phyloP scores from a whole-genome alignment of 2,888 invertebrate genomes.

The Campaea margaritaria region DNA sequence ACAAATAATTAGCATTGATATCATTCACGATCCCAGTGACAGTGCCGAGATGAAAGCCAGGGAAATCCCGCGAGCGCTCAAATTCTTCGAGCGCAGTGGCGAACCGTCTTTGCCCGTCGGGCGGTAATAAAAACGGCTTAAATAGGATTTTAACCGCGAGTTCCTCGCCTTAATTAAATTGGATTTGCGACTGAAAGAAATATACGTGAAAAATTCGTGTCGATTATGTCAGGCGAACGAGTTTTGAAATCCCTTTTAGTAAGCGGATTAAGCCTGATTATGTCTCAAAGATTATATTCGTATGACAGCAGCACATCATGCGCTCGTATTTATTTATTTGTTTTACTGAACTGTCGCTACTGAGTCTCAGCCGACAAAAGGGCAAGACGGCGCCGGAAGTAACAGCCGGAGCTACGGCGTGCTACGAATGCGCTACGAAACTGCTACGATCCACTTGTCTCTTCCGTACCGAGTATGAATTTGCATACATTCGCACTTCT shows the following conservation, averaged over 20 bases:
- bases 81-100: constrained; percentile 80
- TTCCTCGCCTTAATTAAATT: constrained; percentile 85
- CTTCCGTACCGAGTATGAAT: constrained; percentile 42
- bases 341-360: constrained; percentile 38
- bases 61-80: constrained; percentile 78
- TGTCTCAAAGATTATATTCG: constrained; percentile 62
- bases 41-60: constrained; percentile 76
- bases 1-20: constrained; percentile 77
- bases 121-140: constrained; percentile 85
- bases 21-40: constrained; percentile 70
- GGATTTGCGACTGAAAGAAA: constrained; percentile 84
- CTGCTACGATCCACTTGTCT: constrained; percentile 38
- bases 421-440: constrained; percentile 37
- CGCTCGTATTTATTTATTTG: constrained; percentile 46
- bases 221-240: constrained; percentile 80
- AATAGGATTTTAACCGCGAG: constrained; percentile 85
- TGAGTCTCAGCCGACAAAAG: constrained; percentile 23
- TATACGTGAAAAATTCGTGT: constrained; percentile 83
- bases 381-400: constrained; percentile 62
- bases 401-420: constrained; percentile 58
- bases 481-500: constrained; percentile 35
- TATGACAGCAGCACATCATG: constrained; percentile 49
- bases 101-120: constrained; percentile 82
- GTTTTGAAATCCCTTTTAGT: constrained; percentile 73
- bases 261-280: constrained; percentile 66